A percentile compares a stretch with the other conserved stretches of the same genome.
Conservation (phyloP, 2,888 invertebrate species). For the Opisthograptis luteolata region DNA sequence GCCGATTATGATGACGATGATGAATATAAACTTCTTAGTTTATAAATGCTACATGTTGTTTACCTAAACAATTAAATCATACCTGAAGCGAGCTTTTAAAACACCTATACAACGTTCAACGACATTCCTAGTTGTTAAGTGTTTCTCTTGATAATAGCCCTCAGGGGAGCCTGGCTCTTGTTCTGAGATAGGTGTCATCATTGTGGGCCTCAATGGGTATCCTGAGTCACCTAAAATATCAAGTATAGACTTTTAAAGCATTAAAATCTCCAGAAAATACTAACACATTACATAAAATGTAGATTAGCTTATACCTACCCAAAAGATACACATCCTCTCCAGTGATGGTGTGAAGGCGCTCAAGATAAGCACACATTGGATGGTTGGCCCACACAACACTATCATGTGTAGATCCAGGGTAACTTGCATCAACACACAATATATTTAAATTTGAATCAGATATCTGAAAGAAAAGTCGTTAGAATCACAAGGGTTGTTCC, state of each 20-base stretch:
- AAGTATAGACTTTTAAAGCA: neutral
- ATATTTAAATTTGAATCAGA: constrained; percentile 4
- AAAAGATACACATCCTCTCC: neutral
- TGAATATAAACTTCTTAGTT: too few species aligned
- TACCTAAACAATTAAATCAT: neutral
- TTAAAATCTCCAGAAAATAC: neutral
- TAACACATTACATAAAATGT: too few species aligned
- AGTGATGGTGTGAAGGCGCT: neutral
- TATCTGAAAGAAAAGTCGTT: neutral
- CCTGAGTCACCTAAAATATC: neutral
- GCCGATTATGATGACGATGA: too few species aligned
- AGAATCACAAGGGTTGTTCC: too few species aligned
- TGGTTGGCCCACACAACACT: neutral
- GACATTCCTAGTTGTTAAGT: neutral
- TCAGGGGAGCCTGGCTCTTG: neutral
- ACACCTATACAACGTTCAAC: constrained; percentile 1
- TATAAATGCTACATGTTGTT: neutral
- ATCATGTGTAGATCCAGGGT: neutral
- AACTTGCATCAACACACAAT: neutral
- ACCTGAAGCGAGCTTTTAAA: constrained; percentile 1
- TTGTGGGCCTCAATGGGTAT: neutral
- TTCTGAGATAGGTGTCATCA: neutral
- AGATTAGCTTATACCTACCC: neutral
- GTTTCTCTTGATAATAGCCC: neutral
- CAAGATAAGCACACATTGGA: neutral